Conservation (phyloP, 1,140 invertebrate species). For the Drosophila guanche region DNA sequence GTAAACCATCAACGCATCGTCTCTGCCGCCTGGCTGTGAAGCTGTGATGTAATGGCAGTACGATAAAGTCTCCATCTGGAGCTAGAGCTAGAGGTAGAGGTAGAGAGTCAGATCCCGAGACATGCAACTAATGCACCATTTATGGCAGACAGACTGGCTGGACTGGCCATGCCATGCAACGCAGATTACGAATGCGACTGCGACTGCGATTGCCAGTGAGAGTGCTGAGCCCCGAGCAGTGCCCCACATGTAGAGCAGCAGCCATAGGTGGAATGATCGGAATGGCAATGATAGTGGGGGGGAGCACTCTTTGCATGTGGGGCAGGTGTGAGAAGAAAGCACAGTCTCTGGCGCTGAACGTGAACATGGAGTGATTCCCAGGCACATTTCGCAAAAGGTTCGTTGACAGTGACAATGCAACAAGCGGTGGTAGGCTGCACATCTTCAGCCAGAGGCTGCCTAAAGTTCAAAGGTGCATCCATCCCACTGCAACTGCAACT, state of each 20-base stretch:
- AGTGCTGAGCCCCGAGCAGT: conserved; percentile 1
- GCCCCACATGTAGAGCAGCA: conserved; percentile 69
- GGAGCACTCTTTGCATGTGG: conserved; percentile 24
- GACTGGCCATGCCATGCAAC: conserved; percentile 53
- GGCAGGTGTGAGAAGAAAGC: conserved; percentile 14
- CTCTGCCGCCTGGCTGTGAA: conserved; percentile 24
- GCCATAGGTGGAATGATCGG: conserved; percentile 11
- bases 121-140: conserved; percentile 65
- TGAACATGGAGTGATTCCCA: conserved; percentile 29
- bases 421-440: conserved; percentile 35
- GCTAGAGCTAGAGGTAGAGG: conserved; percentile 12
- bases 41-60: conserved; percentile 70
- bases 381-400: conserved; percentile 55
- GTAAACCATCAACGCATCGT: conserved; percentile 68
- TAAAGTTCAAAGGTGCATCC: conserved; percentile 58
- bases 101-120: conserved; percentile 40
- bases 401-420: conserved; percentile 61
- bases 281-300: neutral
- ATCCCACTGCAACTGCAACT: conserved; percentile 15
- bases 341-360: neutral
- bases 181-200: conserved; percentile 53
- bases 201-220: conserved; percentile 26
- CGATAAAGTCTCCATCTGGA: conserved; percentile 63
- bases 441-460: conserved; percentile 34
- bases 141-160: conserved; percentile 66